Percentiles rank a stretch among this genome's conserved stretches.
phyloP scores from a whole-genome alignment of 2,113 vertebrate species.

The Recurvirostra avosetta region DNA sequence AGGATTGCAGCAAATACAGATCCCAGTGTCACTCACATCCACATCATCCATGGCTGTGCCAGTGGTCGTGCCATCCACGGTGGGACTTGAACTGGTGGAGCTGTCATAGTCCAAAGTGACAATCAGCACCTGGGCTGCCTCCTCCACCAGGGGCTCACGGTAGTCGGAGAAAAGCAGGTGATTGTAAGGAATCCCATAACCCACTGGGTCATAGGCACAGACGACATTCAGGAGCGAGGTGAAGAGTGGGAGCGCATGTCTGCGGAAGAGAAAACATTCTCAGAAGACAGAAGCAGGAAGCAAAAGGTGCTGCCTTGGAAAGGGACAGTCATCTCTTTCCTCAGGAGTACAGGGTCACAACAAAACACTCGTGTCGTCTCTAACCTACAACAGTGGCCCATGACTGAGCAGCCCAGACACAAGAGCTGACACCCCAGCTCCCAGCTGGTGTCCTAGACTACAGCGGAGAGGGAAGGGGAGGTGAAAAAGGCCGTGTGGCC shows the following conservation, averaged over 20 bases:
- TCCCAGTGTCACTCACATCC: slow-evolving; percentile 78
- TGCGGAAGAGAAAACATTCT: slow-evolving; percentile 46
- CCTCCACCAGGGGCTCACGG: slow-evolving; percentile 94
- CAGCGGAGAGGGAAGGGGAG: background rate
- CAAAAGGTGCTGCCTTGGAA: background rate
- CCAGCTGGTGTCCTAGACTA: background rate
- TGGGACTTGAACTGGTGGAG: slow-evolving; percentile 73
- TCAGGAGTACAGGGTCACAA: background rate
- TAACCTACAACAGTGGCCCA: background rate
- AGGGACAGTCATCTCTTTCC: background rate
- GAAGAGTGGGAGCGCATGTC: slow-evolving; percentile 94
- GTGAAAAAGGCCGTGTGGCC: background rate
- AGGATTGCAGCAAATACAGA: background rate
- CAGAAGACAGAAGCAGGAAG: background rate
- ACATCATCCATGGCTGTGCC: slow-evolving; percentile 89
- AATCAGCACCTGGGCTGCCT: slow-evolving; percentile 93
- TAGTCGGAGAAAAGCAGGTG: slow-evolving; percentile 96
- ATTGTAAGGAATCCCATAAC: slow-evolving; percentile 98
- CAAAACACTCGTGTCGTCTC: background rate
- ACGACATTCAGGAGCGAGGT: slow-evolving; percentile 95
- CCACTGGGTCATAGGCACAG: slow-evolving; percentile 96
- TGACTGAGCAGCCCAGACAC: background rate
- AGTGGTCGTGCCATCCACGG: slow-evolving; percentile 84
- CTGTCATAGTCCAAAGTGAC: slow-evolving; percentile 92
- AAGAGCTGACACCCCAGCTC: background rate